Base-by-base conservation (phyloP, 2,888 invertebrate genomes). In the Teleiodes luculella region DNA sequence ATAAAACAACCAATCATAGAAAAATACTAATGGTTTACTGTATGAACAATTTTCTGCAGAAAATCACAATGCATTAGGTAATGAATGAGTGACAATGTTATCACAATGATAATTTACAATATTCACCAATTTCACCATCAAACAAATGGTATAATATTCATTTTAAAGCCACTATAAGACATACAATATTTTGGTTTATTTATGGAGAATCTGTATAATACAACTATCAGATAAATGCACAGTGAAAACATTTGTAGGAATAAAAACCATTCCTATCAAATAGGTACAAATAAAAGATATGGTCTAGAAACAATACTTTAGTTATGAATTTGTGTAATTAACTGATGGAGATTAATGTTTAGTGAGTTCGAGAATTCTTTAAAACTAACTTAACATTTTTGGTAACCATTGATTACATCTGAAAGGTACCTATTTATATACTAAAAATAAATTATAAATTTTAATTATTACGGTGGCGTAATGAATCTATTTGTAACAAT, bases 21-120 rank as follows among this genome's bases (percentile, higher is more conserved):
- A 60, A 60, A 60, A 60, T 60, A 60, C 58, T 53, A 60, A 60
- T 53, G 53, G 53, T 60, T 58, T 60, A 60, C 60, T 60, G 55
- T 54, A 53, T 51, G 45, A 55, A 55, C 51, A 55, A 54, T 52
- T 57, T 52, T 53, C 30, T 46, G 55, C 47, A 43, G 36, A 49
- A 28, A 50, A 51, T 54, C 28, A 45, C 45, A 50, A 50, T 37
- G 20, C 8, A 39, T 28, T 33, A 46, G 39, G 33, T 16, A 31
- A 47, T n/a, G 30, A 46, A 31, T 41, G 30, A 46, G 16, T 41
- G 41, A 41, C 10, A 43, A 43, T 24, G 20, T 24, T 43, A 43
- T 43, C 43, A 16, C 18, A 24, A 43, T 43, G 43, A 43, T 3
- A 43, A 43, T 20, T 43, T 43, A 39, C 24, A 43, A 13, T 24